Conservation (phyloP, 2,797 vertebrate genomes). For the Lacerta viridis region DNA sequence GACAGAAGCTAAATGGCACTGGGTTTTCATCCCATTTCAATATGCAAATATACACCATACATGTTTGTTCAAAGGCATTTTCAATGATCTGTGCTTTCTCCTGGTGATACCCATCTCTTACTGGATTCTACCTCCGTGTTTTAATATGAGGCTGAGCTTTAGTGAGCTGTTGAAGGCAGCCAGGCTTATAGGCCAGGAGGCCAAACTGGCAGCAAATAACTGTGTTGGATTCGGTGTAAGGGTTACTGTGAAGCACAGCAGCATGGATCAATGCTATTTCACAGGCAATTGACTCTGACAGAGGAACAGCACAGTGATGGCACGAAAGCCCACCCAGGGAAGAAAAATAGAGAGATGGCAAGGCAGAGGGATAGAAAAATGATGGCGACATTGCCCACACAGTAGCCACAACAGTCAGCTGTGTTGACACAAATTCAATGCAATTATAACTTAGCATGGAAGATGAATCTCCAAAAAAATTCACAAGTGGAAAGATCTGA, state of each 20-base stretch:
- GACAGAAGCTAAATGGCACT: background rate
- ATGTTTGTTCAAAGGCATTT: background rate
- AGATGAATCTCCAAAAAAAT: background rate
- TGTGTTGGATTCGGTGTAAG: background rate
- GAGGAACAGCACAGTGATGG: background rate
- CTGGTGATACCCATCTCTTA: background rate
- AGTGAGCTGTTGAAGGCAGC: background rate
- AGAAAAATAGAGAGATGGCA: background rate
- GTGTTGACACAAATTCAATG: background rate
- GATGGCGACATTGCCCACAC: background rate
- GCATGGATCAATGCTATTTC: slow-evolving; percentile 29
- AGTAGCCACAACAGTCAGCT: background rate
- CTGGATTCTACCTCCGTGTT: background rate
- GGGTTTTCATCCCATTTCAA: background rate
- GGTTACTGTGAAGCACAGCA: background rate
- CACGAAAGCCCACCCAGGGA: background rate
- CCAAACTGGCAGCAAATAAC: background rate
- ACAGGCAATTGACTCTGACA: slow-evolving; percentile 22
- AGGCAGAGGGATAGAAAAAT: background rate
- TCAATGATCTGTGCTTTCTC: background rate
- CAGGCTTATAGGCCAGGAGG: background rate
- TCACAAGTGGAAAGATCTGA: background rate
- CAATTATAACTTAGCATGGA: background rate
- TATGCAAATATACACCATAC: background rate
- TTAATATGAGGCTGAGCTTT: background rate